Conservation (phyloP, 1,140 invertebrate species). For the Bombyx mandarina region DNA sequence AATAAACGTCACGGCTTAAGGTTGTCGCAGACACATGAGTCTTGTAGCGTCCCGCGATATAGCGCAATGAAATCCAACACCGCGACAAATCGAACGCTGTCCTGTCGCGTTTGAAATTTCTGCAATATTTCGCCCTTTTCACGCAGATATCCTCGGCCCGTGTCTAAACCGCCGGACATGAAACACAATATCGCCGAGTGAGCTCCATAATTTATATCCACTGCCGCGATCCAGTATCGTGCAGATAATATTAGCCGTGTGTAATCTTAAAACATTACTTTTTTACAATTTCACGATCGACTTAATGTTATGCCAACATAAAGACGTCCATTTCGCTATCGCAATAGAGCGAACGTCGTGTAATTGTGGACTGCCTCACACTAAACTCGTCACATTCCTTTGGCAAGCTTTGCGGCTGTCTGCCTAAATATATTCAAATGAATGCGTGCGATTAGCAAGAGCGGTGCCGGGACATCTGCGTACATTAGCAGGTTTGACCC, state of each 20-base stretch:
- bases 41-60: constrained; percentile 42
- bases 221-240: constrained; percentile 28
- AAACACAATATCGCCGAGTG: constrained; percentile 65
- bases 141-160: constrained; percentile 53
- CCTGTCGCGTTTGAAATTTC: constrained; percentile 64
- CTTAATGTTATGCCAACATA: no score
- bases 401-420: background rate
- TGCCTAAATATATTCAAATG: constrained; percentile 52
- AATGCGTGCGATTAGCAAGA: constrained; percentile 41
- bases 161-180: constrained; percentile 62
- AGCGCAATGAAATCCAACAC: constrained; percentile 67
- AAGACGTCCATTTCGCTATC: no score
- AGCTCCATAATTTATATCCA: constrained; percentile 62
- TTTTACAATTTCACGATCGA: constrained; percentile 1
- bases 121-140: constrained; percentile 69
- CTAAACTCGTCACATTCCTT: no score
- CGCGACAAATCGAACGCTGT: constrained; percentile 64
- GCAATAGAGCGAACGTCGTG: no score
- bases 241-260: constrained; percentile 37
- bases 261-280: constrained; percentile 34
- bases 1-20: constrained; percentile 43
- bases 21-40: constrained; percentile 38
- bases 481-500: constrained; percentile 12
- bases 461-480: constrained; percentile 21
- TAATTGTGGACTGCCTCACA: no score